Percentiles rank a stretch among this genome's conserved stretches.
phyloP scores from a whole-genome alignment of 1,140 invertebrate genomes.

The Apolygus lucorum region DNA sequence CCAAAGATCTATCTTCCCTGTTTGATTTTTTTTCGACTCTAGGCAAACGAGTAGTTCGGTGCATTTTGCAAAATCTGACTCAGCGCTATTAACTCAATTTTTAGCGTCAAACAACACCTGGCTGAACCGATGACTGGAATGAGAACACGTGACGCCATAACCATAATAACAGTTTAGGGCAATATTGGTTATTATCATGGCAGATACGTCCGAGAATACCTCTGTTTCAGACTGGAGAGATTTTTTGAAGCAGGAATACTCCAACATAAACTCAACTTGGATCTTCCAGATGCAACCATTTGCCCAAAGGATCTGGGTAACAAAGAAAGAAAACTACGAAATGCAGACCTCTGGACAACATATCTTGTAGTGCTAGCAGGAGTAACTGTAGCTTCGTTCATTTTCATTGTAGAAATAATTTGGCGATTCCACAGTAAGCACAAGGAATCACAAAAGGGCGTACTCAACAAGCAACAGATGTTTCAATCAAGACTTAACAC shows the following conservation, averaged over 20 bases:
- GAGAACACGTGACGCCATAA: too few species aligned
- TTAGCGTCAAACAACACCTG: too few species aligned
- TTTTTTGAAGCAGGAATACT: constrained; percentile 64
- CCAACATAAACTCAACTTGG: constrained; percentile 48
- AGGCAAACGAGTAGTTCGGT: too few species aligned
- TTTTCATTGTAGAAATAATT: constrained; percentile 55
- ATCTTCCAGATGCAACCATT: constrained; percentile 59
- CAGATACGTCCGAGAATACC: too few species aligned
- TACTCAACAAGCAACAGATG: background rate
- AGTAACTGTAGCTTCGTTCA: constrained; percentile 47
- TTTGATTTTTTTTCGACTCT: too few species aligned
- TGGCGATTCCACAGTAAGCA: constrained; percentile 24
- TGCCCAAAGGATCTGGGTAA: constrained; percentile 69
- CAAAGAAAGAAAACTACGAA: constrained; percentile 63
- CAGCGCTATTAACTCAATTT: too few species aligned
- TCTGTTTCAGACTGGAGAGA: constrained; percentile 52
- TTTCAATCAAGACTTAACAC: background rate
- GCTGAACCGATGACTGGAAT: too few species aligned
- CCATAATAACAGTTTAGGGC: too few species aligned
- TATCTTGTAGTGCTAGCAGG: constrained; percentile 56
- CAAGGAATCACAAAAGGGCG: background rate
- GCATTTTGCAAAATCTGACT: too few species aligned
- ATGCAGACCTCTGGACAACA: constrained; percentile 57
- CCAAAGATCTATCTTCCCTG: too few species aligned
- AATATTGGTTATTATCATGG: too few species aligned